Base-by-base conservation (phyloP, 2,888 invertebrate genomes). In the Orgyia antiqua region DNA sequence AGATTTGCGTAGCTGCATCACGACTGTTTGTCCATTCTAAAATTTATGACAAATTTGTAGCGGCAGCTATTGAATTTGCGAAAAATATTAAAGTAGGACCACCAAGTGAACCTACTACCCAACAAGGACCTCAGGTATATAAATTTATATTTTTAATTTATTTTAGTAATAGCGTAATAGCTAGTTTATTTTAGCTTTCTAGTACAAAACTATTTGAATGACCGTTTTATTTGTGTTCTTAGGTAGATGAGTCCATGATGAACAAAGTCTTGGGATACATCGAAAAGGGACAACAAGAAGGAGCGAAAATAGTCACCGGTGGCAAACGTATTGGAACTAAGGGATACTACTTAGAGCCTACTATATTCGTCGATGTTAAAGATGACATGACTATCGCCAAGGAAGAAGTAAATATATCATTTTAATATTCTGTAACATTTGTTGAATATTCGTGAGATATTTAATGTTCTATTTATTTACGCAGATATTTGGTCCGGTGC, bases 401-500 rank as follows among this genome's bases (percentile, higher is more conserved):
- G 50, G 93, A 94, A 73, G 94, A 94, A 88, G 93, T 92, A 38
- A 27, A n/a, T 24, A 17, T 18, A 20, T 21, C 13, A n/a, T n/a
- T n/a, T n/a, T n/a, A n/a, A n/a, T n/a, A n/a, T n/a, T n/a, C n/a
- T n/a, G n/a, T n/a, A n/a, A n/a, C n/a, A n/a, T n/a, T n/a, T n/a
- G n/a, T n/a, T n/a, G n/a, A n/a, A n/a, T n/a, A n/a, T n/a, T n/a
- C n/a, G n/a, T n/a, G n/a, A n/a, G n/a, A n/a, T n/a, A n/a, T n/a
- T n/a, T n/a, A n/a, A n/a, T n/a, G n/a, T n/a, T n/a, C n/a, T n/a
- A n/a, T n/a, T n/a, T n/a, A n/a, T n/a, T n/a, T n/a, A n/a, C 21
- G 0, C 12, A 94, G 94, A 97, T 97, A 52, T 96, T 97, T 66
- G 96, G 96, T 0, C 96, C 96, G 0, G 96, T 96, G 1, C 95